A percentile compares a stretch with the other conserved stretches of the same genome.
These are phyloP conservation scores for Philhelius pedissequus DNA, from an alignment of 2,888 invertebrate genomes.

Conservation along the genomic window DNA sequence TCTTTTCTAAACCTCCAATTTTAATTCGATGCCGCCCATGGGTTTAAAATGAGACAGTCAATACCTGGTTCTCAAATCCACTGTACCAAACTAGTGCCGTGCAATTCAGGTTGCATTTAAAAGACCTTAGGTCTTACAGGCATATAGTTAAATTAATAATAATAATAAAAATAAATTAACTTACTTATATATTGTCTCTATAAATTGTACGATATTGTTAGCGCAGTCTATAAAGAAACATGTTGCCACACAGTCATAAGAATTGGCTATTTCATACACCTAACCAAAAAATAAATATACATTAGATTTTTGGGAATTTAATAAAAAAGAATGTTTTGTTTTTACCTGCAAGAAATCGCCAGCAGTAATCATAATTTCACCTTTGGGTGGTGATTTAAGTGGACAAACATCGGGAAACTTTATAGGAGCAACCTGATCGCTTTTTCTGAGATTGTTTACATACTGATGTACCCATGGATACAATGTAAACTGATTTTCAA, in stretches of 20 bases:
- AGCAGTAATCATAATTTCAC: constrained; percentile 95
- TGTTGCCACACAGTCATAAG: constrained; percentile 93
- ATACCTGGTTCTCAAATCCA: too few species aligned
- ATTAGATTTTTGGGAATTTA: constrained; percentile 76
- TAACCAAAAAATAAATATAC: neutral
- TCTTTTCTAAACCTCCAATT: too few species aligned
- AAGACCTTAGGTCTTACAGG: too few species aligned
- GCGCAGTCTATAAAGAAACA: constrained; percentile 99
- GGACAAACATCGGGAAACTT: constrained; percentile 95
- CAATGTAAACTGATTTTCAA: constrained; percentile 87
- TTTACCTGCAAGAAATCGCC: constrained; percentile 94
- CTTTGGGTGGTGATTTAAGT: constrained; percentile 81
- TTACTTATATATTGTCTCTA: constrained; percentile 91
- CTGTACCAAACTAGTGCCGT: too few species aligned
- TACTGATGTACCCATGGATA: constrained; percentile 98
- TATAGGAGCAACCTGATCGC: constrained; percentile 88
- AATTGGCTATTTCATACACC: constrained; percentile 74
- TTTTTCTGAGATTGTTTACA: constrained; percentile 90
- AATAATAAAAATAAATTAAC: neutral
- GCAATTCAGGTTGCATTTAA: too few species aligned
- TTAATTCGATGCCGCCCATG: too few species aligned
- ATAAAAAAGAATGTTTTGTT: neutral
- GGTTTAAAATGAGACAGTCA: too few species aligned
- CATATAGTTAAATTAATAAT: too few species aligned
- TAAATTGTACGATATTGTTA: constrained; percentile 95